Evolutionary conservation across 2,113 vertebrate species (phyloP), one percentile per base, ranked within the genome.

Genomic region (Lucifuga dentata): DNA sequence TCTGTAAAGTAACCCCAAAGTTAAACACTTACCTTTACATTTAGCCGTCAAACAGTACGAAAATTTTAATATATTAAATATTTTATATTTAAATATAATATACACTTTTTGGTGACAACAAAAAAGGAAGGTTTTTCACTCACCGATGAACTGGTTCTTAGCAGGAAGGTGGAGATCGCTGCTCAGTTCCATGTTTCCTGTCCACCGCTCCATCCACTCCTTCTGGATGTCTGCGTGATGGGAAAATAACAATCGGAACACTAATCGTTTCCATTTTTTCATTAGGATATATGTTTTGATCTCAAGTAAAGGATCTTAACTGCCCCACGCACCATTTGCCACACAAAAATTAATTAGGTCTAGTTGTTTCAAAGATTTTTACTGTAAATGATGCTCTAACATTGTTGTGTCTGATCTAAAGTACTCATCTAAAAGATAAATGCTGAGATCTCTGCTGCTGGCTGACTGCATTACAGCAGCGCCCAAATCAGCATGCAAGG

Each of bases 131-230:
- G 36, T 33, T 12, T 17, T 62, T 64, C 59, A 90, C 95, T 83
- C 78, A 98, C 98, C 96, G 76, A 99, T 98, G 60, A 97, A 99
- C 81, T 94, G 95, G 85, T 99, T 99, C 89, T 97, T 95, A 69
- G 91, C 93, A 43, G 96, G 98, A 70, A 97, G 94, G 80, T 96
- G 94, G 77, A 99, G 94, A 51, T 96, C 95, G 35, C 72, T 41
- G 88, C 93, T 97, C 79, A 94, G 92, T 58, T 93, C 84, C 36
- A 96, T 94, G 88, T 96, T 90, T 78, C 85, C 90, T 19, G 87
- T 91, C 97, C 98, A 99, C 0, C 89, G 84, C 73, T 95, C 89
- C 74, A 90, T 90, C 96, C 96, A 97, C 76, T 93, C 87, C 57
- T 84, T 86, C 78, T 94, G 89, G 68, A 98, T 84, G 87, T 96